Evolutionary conservation across 2,113 vertebrate genomes (phyloP).

Genomic region (Neodon shergylaensis): DNA sequence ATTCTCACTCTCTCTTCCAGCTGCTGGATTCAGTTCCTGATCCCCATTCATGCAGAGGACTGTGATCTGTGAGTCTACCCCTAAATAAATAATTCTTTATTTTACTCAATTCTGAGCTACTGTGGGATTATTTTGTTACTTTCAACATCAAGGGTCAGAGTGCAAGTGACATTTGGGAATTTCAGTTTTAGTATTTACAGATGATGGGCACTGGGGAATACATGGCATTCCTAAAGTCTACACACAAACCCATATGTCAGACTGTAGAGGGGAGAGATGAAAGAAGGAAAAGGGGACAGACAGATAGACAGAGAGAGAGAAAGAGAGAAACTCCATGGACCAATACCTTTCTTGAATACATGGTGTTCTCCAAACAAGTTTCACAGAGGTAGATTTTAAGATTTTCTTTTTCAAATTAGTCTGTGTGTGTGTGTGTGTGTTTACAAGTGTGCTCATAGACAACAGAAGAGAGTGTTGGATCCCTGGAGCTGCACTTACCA

Average conservation of each 20-base stretch:
- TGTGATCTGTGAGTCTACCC: no score
- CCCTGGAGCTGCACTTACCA: background rate
- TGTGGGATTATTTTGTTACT: no score
- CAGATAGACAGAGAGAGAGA: background rate
- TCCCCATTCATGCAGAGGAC: no score
- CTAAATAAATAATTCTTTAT: no score
- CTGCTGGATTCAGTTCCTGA: no score
- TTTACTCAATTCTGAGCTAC: no score
- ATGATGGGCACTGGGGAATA: no score
- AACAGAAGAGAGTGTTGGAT: background rate
- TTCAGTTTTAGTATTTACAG: background rate
- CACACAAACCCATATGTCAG: background rate
- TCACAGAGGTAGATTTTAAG: background rate
- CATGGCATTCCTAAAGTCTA: background rate
- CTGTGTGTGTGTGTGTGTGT: no score
- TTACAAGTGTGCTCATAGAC: background rate
- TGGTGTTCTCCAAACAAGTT: background rate
- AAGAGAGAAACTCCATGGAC: background rate
- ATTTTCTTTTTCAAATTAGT: background rate
- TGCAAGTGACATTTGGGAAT: background rate
- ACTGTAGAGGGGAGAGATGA: accelerated
- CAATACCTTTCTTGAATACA: background rate
- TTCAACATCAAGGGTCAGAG: no score
- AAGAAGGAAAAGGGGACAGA: no score
- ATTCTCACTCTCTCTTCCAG: no score